phyloP scores from a whole-genome alignment of 1,140 invertebrate species.

The Chrysoperla carnea region DNA sequence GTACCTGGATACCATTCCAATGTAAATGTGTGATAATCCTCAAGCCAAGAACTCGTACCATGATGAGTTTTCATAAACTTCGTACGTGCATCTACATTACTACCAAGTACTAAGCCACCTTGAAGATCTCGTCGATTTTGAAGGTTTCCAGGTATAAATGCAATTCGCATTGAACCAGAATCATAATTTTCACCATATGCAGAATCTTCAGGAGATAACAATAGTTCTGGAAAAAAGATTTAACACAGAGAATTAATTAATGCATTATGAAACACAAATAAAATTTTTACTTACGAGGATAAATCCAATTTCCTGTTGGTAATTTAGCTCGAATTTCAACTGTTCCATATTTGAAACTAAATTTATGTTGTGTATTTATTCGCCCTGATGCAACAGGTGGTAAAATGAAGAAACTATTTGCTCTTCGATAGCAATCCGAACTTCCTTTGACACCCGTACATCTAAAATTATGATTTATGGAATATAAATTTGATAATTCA shows the following conservation, averaged over 20 bases:
- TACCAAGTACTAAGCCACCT: slow-evolving; percentile 21
- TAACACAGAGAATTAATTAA: not conserved
- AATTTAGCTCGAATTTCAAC: slow-evolving; percentile 60
- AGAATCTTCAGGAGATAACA: slow-evolving; percentile 30
- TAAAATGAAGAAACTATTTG: slow-evolving; percentile 31
- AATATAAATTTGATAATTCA: too few relatives aligned
- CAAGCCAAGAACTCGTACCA: slow-evolving; percentile 27
- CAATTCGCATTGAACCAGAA: slow-evolving; percentile 26
- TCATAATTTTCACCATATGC: slow-evolving; percentile 30
- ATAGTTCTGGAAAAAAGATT: slow-evolving; percentile 28
- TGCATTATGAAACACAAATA: not conserved
- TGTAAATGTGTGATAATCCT: slow-evolving; percentile 39
- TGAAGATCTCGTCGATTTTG: slow-evolving; percentile 16
- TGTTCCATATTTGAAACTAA: slow-evolving; percentile 51
- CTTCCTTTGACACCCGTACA: slow-evolving; percentile 33
- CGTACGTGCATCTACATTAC: slow-evolving; percentile 17
- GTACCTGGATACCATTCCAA: slow-evolving; percentile 38
- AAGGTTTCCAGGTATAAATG: slow-evolving; percentile 24
- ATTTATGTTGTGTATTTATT: slow-evolving; percentile 42
- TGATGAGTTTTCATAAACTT: slow-evolving; percentile 24
- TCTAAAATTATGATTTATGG: slow-evolving; percentile 23
- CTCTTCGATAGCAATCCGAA: slow-evolving; percentile 27
- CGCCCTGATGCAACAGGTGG: slow-evolving; percentile 49
- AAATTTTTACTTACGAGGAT: slow-evolving; percentile 36
- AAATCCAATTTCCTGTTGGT: slow-evolving; percentile 60